Percentiles rank a stretch among this genome's conserved stretches.
These are phyloP conservation scores for Brachypalpus laphriformis DNA, from an alignment of 2,888 invertebrate species.

Conservation along the genomic window DNA sequence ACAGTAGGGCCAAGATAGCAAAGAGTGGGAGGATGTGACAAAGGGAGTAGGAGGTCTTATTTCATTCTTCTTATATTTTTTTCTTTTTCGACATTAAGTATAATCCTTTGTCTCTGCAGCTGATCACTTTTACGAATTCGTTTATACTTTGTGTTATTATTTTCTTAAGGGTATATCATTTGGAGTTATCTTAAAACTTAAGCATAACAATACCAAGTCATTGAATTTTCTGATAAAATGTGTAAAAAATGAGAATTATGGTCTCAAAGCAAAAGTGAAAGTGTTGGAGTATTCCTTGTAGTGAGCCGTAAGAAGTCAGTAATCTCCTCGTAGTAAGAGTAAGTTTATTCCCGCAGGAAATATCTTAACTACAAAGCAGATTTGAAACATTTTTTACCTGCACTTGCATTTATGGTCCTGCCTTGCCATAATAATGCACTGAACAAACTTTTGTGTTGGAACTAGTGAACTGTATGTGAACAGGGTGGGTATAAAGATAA, in stretches of 20 bases:
- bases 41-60: slow-evolving; percentile 8
- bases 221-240: slow-evolving; percentile 12
- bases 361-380: neutral
- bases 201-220: slow-evolving; percentile 11
- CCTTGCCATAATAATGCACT: neutral
- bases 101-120: slow-evolving; percentile 41
- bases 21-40: neutral
- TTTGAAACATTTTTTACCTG: neutral
- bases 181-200: slow-evolving; percentile 34
- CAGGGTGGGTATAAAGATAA: slow-evolving; percentile 28
- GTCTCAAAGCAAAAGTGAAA: neutral
- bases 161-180: slow-evolving; percentile 31
- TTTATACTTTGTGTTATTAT: slow-evolving; percentile 61
- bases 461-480: neutral
- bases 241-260: neutral
- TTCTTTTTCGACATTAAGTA: slow-evolving; percentile 34
- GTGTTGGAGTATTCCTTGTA: neutral
- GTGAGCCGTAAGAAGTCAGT: slow-evolving; percentile 4
- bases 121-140: slow-evolving; percentile 57
- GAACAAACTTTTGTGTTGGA: neutral
- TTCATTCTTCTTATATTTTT: slow-evolving; percentile 36
- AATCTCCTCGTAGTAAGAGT: neutral
- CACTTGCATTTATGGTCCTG: neutral
- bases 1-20: neutral
- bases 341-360: slow-evolving; percentile 16